These are phyloP conservation scores for Macropus fuliginosus DNA, from an alignment of 2,797 vertebrate species.

Conservation along the genomic window DNA sequence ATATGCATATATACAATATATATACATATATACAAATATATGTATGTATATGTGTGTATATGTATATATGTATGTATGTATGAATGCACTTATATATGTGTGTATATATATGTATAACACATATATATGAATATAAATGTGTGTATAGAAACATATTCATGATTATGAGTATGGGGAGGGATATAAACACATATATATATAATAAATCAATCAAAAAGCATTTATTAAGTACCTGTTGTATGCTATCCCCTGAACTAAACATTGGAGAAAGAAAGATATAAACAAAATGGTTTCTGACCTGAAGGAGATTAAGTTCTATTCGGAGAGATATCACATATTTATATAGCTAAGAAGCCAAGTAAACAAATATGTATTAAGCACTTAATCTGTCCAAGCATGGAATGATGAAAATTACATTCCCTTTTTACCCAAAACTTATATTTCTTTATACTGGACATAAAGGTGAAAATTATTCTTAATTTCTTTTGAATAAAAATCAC, in stretches of 20 bases:
- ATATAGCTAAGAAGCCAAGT: not conserved
- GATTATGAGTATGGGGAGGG: not conserved
- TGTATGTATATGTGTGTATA: accelerated
- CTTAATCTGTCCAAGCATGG: not conserved
- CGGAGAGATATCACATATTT: not conserved
- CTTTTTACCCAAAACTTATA: not conserved
- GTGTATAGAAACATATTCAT: no score
- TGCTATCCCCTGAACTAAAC: not conserved
- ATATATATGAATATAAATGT: no score
- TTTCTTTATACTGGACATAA: constrained; percentile 29
- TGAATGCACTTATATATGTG: no score
- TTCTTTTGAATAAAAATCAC: constrained; percentile 28
- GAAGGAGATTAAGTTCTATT: not conserved
- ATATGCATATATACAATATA: no score
- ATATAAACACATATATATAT: not conserved
- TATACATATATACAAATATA: not conserved
- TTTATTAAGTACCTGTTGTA: not conserved
- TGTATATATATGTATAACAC: no score
- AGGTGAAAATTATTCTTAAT: constrained; percentile 1
- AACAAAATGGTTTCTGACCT: not conserved
- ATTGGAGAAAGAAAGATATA: not conserved
- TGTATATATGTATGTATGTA: no score
- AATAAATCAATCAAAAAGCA: not conserved
- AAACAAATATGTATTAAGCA: not conserved
- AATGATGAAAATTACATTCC: not conserved